Conservation (phyloP, 2,888 invertebrate genomes). For the Cantharis flavilabris region DNA sequence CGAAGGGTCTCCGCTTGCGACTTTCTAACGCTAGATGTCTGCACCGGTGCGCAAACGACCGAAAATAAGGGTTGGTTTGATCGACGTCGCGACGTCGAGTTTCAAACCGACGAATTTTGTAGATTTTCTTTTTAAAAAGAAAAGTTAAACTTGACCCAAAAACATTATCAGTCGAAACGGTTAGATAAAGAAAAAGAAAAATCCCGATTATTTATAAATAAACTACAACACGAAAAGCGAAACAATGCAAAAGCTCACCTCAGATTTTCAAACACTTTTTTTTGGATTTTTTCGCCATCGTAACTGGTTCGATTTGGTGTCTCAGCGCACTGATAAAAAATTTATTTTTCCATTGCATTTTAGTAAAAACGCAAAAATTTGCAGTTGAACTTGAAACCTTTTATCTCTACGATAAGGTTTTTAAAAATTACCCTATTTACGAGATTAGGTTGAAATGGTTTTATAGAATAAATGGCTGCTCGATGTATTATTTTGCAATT, state of each 20-base stretch:
- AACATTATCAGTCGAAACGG: not conserved
- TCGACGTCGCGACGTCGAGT: not conserved
- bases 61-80: slow-evolving; percentile 5
- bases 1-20: not conserved
- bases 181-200: not conserved
- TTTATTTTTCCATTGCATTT: slow-evolving; percentile 39
- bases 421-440: slow-evolving; percentile 44
- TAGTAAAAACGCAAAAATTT: slow-evolving; percentile 27
- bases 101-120: not conserved
- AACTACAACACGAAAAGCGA: not conserved
- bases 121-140: not conserved
- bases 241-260: not conserved
- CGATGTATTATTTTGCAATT: not conserved
- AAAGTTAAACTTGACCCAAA: not conserved
- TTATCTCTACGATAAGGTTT: slow-evolving; percentile 44
- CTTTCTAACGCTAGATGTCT: slow-evolving; percentile 14
- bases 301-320: not conserved
- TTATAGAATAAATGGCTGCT: slow-evolving; percentile 30
- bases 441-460: slow-evolving; percentile 42
- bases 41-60: slow-evolving; percentile 8
- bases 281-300: not conserved
- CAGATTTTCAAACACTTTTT: not conserved
- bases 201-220: not conserved
- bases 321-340: slow-evolving; percentile 34
- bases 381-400: slow-evolving; percentile 47